phyloP scores from a whole-genome alignment of 2,888 invertebrate species.

The Xestia xanthographa region DNA sequence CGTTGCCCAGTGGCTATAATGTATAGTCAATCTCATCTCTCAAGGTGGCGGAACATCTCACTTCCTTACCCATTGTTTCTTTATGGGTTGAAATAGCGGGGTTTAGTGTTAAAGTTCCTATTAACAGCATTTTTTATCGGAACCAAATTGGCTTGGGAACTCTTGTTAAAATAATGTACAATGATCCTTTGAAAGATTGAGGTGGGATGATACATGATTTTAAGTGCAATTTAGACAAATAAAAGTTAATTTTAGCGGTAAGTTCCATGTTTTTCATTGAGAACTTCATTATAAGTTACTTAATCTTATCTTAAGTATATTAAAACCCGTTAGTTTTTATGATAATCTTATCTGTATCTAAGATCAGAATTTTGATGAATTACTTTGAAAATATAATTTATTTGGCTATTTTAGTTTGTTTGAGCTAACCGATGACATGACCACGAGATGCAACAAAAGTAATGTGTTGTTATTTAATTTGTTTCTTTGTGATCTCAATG shows the following conservation, averaged over 20 bases:
- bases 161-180: constrained; percentile 42
- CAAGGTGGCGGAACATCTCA: constrained; percentile 68
- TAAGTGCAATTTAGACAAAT: constrained; percentile 24
- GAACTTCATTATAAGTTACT: constrained; percentile 41
- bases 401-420: not conserved
- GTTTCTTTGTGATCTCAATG: not conserved
- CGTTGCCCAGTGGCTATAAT: not conserved
- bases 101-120: constrained; percentile 59
- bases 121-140: constrained; percentile 59
- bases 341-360: constrained; percentile 12
- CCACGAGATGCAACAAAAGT: not conserved
- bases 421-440: not conserved
- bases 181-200: constrained; percentile 42
- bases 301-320: constrained; percentile 14
- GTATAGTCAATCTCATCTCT: constrained; percentile 49
- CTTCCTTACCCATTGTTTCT: constrained; percentile 66
- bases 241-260: constrained; percentile 7
- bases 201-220: constrained; percentile 11
- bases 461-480: not conserved
- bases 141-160: constrained; percentile 59
- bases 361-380: constrained; percentile 22
- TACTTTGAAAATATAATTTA: constrained; percentile 5
- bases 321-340: constrained; percentile 42
- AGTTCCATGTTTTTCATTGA: constrained; percentile 14
- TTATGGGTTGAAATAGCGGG: constrained; percentile 68